Conservation (phyloP, 2,888 invertebrate genomes). For the Apotomis capreana region DNA sequence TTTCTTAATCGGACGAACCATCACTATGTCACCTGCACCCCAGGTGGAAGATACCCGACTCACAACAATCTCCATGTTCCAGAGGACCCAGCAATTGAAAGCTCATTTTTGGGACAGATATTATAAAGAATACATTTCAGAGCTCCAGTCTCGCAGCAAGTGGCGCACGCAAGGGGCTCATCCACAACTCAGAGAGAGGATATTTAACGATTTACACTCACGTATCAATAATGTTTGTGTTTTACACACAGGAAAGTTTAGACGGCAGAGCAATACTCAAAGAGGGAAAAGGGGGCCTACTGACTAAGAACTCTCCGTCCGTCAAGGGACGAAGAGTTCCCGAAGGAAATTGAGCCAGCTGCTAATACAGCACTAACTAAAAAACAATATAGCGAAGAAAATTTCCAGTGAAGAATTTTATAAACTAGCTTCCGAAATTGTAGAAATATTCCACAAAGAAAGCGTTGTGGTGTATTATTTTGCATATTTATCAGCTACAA, state of each 20-base stretch:
- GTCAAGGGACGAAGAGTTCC: conserved; percentile 23
- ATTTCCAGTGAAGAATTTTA: conserved; percentile 16
- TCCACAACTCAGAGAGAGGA: too few relatives aligned
- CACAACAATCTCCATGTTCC: too few relatives aligned
- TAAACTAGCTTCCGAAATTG: conserved; percentile 9
- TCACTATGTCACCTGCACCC: too few relatives aligned
- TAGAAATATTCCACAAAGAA: conserved; percentile 18
- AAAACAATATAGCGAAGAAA: conserved; percentile 6
- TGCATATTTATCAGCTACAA: conserved; percentile 15
- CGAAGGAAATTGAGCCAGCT: conserved; percentile 28
- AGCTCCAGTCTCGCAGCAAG: too few relatives aligned
- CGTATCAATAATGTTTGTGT: conserved; percentile 10
- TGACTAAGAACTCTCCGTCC: too few relatives aligned
- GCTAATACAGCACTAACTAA: conserved; percentile 14
- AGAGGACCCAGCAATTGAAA: too few relatives aligned
- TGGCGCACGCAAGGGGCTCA: too few relatives aligned
- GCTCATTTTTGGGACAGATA: too few relatives aligned
- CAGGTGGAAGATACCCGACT: too few relatives aligned
- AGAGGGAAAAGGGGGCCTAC: conserved; percentile 19
- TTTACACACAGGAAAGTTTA: conserved; percentile 32
- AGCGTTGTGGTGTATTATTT: conserved; percentile 15
- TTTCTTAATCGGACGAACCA: too few relatives aligned
- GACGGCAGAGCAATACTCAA: conserved; percentile 30
- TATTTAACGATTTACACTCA: too few relatives aligned
- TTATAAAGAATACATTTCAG: too few relatives aligned